Base-by-base conservation (phyloP, 2,797 vertebrate genomes). In the Dallia pectoralis region DNA sequence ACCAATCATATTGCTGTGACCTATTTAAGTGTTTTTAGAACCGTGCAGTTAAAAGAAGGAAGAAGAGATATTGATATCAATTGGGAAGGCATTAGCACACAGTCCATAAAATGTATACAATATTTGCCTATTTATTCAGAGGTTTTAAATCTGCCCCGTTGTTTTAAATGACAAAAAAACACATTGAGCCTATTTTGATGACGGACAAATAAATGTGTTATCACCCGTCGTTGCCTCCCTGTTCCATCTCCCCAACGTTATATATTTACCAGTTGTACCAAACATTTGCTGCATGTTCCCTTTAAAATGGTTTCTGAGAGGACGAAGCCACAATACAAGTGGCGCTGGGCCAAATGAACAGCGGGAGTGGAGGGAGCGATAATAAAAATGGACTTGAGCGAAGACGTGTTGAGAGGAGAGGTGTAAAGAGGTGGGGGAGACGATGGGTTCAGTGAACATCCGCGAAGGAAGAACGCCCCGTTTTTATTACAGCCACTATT, bases 371-470 rank as follows among this genome's bases (percentile, higher is more conserved):
- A 33, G 49, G 51, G 32, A 59, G 62, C 18, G 62, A 64, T 32
- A 32, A 64, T 64, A 61, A 7, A 76, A 19, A 74, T 25, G 16
- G 49, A n/a, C 36, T 70, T 25, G 27, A 64, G 22, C 53, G 3
- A 19, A 59, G 62, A 64, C 15, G 62, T 64, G 62, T 14, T 32
- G 62, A 64, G 62, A 32, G 29, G 27, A 64, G 29, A 64, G 62
- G 62, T 1, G 30, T 64, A 32, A 32, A 64, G 62, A 16, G 6
- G 29, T 18, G 16, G 27, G 29, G 61, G 61, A 63, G 15, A 8
- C 6, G 8, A 64, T 29, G 25, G 53, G 22, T 14, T 25, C 25
- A 27, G 40, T 12, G 12, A 44, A 44, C 11, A 44, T 14, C 53
- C 8, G 27, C 15, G 19, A 29, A 33, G 32, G 30, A 33, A 32